A percentile compares a stretch with the other conserved stretches of the same genome.
phyloP scores from a whole-genome alignment of 2,888 invertebrate species.

The Coleophora deauratella region DNA sequence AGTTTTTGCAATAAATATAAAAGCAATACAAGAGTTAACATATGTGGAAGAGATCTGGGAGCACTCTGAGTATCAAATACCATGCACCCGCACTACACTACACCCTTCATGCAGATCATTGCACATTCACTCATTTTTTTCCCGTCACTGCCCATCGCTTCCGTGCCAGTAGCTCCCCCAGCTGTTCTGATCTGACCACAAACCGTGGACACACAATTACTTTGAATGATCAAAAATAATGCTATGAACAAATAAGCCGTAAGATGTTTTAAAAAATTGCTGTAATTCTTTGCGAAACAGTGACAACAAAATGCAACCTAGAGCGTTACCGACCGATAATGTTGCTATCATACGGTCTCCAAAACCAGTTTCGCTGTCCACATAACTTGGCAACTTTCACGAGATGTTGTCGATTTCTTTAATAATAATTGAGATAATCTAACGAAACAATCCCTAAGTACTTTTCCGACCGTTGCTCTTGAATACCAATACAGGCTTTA shows the following conservation, averaged over 20 bases:
- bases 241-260: too few relatives aligned
- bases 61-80: too few relatives aligned
- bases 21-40: too few relatives aligned
- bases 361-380: constrained; percentile 43
- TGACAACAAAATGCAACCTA: constrained; percentile 21
- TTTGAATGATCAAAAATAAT: too few relatives aligned
- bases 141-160: constrained; percentile 41
- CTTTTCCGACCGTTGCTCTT: too few relatives aligned
- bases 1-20: too few relatives aligned
- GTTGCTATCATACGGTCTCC: constrained; percentile 37
- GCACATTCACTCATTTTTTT: constrained; percentile 48
- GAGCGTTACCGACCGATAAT: constrained; percentile 44
- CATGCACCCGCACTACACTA: too few relatives aligned
- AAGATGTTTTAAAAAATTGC: too few relatives aligned
- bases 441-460: too few relatives aligned
- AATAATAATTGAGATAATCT: constrained; percentile 12
- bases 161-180: constrained; percentile 43
- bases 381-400: constrained; percentile 54
- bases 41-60: too few relatives aligned
- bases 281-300: too few relatives aligned
- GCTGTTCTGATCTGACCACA: constrained; percentile 20
- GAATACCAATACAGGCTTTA: too few relatives aligned
- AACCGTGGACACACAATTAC: background rate
- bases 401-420: constrained; percentile 30
- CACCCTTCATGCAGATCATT: constrained; percentile 46